Evolutionary conservation across 1,140 invertebrate species (phyloP).

Genomic region (Hyles euphorbiae): DNA sequence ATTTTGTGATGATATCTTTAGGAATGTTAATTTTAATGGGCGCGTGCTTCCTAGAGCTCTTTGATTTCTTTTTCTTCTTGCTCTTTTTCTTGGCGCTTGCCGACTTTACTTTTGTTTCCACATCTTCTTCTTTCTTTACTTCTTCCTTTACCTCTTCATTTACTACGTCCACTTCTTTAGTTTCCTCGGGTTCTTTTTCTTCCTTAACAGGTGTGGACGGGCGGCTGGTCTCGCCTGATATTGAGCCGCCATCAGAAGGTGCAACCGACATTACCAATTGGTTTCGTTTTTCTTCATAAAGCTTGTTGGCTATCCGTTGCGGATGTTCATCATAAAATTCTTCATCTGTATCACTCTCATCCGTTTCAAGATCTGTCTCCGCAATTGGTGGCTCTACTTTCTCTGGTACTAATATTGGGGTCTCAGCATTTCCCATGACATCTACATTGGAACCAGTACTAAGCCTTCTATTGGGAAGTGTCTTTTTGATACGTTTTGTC

Average conservation of each 20-base stretch:
- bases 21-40: conserved; percentile 72
- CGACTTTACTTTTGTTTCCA: conserved; percentile 65
- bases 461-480: conserved; percentile 54
- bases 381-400: conserved; percentile 75
- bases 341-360: conserved; percentile 89
- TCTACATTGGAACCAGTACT: conserved; percentile 73
- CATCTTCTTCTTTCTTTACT: conserved; percentile 22
- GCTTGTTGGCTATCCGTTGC: conserved; percentile 81
- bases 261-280: conserved; percentile 77
- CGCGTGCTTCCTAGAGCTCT: conserved; percentile 71
- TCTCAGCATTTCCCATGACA: conserved; percentile 72
- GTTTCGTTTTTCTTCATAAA: conserved; percentile 84
- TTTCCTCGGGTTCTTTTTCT: conserved; percentile 13
- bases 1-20: conserved; percentile 64
- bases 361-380: conserved; percentile 89
- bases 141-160: conserved; percentile 47
- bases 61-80: conserved; percentile 77
- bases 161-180: conserved; percentile 39
- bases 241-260: conserved; percentile 77
- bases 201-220: conserved; percentile 75
- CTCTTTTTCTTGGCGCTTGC: conserved; percentile 68
- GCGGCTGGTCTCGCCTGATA: conserved; percentile 76
- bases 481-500: conserved; percentile 47
- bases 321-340: conserved; percentile 91
- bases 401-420: conserved; percentile 60